Evolutionary conservation across 2,797 vertebrate genomes (phyloP), one percentile per base, ranked within the genome.

Genomic region (Sternarchorhynchus goeldii): DNA sequence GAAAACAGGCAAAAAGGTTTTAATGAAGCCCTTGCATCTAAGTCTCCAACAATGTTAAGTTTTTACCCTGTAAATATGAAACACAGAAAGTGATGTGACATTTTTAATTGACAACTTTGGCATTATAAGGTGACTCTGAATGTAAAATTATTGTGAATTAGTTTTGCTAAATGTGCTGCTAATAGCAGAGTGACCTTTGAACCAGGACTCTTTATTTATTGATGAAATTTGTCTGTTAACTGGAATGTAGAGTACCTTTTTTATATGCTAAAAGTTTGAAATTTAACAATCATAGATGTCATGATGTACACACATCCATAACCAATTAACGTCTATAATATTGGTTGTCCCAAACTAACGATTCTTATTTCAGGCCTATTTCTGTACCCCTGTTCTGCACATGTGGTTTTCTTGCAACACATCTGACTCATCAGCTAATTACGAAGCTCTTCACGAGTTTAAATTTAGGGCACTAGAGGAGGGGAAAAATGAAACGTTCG

Each of bases 11-110:
- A 62, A 57, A 72, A 70, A 68, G 21, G 34, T 20, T 68, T 56
- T 31, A 78, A 53, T 68, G 68, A 58, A 8, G 17, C 16, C 63
- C 14, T 31, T n/a, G 62, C 41, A 64, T 73, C 14, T 62, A 17
- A 71, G 73, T 69, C 57, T 1, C 18, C 6, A 18, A 29, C 14
- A 32, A 58, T 20, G 17, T 66, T 18, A 29, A 41, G 31, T 10
- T 57, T 74, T 68, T 70, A 65, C 29, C 25, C n/a, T 82, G 76
- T 78, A 78, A 75, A 81, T 77, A 73, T 32, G 17, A 50, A 29
- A 5, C 65, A 57, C 68, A 17, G 21, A 60, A 31, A 45, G 75
- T 39, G 34, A 53, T 12, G 25, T 55, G 18, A 63, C 18, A n/a
- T 72, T 72, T 72, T 57, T 57, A 72, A 58, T 50, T 57, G 53